Percentiles rank a stretch among this genome's conserved stretches.
Evolutionary conservation across 2,888 invertebrate genomes (phyloP).

Genomic region (Lasioglossum zephyrum): DNA sequence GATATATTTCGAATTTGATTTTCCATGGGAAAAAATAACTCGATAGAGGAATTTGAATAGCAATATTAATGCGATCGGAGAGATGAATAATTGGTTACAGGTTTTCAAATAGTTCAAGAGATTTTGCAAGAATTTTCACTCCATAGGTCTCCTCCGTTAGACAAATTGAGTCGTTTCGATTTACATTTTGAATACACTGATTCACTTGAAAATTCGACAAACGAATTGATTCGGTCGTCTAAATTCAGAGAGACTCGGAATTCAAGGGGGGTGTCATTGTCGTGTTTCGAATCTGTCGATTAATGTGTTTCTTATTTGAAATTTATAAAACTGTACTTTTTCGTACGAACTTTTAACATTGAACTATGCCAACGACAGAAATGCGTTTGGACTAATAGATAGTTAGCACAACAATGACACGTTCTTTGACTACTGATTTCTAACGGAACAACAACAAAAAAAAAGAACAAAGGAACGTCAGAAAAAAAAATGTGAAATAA

Average conservation of each 20-base stretch:
- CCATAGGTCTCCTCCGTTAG: slow-evolving; percentile 30
- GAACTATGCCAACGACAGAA: background rate
- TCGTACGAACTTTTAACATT: background rate
- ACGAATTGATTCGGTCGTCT: slow-evolving; percentile 51
- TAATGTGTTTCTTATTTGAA: background rate
- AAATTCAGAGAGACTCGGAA: slow-evolving; percentile 59
- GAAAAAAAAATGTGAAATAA: slow-evolving; percentile 28
- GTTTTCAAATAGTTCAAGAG: slow-evolving; percentile 10
- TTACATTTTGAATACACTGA: slow-evolving; percentile 30
- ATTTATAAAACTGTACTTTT: background rate
- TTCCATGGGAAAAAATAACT: background rate
- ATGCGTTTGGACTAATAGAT: background rate
- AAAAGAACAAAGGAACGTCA: slow-evolving; percentile 19
- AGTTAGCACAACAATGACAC: background rate
- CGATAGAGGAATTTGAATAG: slow-evolving; percentile 17
- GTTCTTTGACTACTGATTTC: slow-evolving; percentile 54
- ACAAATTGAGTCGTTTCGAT: slow-evolving; percentile 33
- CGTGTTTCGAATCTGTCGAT: background rate
- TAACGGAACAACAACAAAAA: slow-evolving; percentile 6
- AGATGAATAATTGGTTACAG: background rate
- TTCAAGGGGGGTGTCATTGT: slow-evolving; percentile 50
- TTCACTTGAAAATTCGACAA: slow-evolving; percentile 46
- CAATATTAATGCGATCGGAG: background rate
- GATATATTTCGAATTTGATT: slow-evolving; percentile 7
- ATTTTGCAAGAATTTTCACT: slow-evolving; percentile 52